phyloP scores from a whole-genome alignment of 2,797 vertebrate genomes.

The Sebastiscus albofasciatus region DNA sequence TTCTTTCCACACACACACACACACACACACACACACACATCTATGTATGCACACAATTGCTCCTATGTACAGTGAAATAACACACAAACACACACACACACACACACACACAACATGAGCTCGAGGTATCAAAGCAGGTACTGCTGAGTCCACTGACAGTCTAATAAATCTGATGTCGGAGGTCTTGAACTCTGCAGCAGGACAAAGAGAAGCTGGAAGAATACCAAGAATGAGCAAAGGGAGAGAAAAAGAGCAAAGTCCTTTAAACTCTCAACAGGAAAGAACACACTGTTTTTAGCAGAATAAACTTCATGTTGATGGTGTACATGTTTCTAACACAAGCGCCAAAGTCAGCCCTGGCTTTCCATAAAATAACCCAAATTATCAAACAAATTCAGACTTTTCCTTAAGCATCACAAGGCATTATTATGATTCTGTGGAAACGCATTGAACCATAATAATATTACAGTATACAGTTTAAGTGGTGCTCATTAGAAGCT shows the following conservation, averaged over 20 bases:
- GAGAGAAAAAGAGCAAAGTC: not conserved
- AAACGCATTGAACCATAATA: slow-evolving; percentile 2
- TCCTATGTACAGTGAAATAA: slow-evolving; percentile 1
- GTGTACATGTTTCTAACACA: not conserved
- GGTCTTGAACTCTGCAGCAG: slow-evolving; percentile 57
- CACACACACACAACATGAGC: slow-evolving; percentile 24
- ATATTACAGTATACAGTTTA: not conserved
- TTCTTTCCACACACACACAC: not conserved
- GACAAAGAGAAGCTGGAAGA: slow-evolving; percentile 21
- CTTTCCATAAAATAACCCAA: not conserved
- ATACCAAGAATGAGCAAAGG: slow-evolving; percentile 15
- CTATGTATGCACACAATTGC: not conserved
- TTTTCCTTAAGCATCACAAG: not conserved
- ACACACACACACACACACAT: slow-evolving; percentile 8
- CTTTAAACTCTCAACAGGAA: not conserved
- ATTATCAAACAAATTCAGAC: not conserved
- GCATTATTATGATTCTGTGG: not conserved
- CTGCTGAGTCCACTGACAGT: slow-evolving; percentile 64
- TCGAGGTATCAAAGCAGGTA: slow-evolving; percentile 53
- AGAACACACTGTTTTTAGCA: not conserved
- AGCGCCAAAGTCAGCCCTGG: not conserved
- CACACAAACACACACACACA: slow-evolving; percentile 9
- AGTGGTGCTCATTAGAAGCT: slow-evolving; percentile 17
- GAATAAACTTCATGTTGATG: not conserved
- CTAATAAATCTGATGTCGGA: slow-evolving; percentile 68